Conservation (phyloP, 1,140 invertebrate genomes). For the Neocloeon triangulifer region DNA sequence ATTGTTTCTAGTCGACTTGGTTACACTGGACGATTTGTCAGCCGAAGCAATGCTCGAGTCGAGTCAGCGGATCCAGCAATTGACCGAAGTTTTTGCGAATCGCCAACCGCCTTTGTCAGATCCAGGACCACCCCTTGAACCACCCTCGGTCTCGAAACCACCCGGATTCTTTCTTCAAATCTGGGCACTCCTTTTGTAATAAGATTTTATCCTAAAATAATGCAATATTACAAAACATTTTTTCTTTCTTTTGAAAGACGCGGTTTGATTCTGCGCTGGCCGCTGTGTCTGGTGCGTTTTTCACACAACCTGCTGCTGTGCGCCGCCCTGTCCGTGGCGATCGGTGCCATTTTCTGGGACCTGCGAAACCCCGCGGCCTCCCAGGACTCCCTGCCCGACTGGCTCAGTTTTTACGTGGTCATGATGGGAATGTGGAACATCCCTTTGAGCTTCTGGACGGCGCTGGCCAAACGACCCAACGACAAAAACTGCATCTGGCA, state of each 20-base stretch:
- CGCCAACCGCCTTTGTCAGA: constrained; percentile 39
- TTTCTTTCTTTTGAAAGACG: constrained; percentile 24
- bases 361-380: constrained; percentile 44
- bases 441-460: too few species aligned
- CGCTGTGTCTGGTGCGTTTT: constrained; percentile 58
- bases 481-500: too few species aligned
- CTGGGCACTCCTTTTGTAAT: constrained; percentile 47
- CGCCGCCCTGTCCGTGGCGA: constrained; percentile 52
- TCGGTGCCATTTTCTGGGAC: constrained; percentile 79
- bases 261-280: constrained; percentile 58
- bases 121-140: constrained; percentile 46
- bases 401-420: not conserved
- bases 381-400: constrained; percentile 42
- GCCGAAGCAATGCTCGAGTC: constrained; percentile 85
- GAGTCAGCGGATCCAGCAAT: constrained; percentile 70
- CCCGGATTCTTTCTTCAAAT: constrained; percentile 37
- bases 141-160: constrained; percentile 36
- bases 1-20: constrained; percentile 55
- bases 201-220: constrained; percentile 3
- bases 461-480: too few species aligned
- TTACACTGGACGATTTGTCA: constrained; percentile 78
- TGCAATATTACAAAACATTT: not conserved
- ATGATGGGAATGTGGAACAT: too few species aligned
- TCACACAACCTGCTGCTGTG: constrained; percentile 51
- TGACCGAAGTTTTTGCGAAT: constrained; percentile 56